phyloP scores from a whole-genome alignment of 1,140 invertebrate species.

The Teleopsis dalmanni region DNA sequence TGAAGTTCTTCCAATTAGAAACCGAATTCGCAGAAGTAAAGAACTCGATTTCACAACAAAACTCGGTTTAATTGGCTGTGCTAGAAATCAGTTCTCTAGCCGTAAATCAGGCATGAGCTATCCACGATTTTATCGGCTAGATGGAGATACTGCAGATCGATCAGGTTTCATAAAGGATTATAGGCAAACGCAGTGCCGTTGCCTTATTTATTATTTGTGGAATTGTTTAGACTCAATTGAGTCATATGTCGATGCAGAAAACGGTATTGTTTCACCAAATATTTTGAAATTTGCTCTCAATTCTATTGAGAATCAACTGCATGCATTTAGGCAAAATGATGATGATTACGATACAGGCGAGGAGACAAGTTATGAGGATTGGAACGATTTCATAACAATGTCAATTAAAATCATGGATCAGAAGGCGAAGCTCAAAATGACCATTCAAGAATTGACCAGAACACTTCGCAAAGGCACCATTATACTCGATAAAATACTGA shows the following conservation, averaged over 20 bases:
- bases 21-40: conserved; percentile 47
- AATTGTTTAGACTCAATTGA: conserved; percentile 24
- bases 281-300: conserved; percentile 51
- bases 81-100: conserved; percentile 53
- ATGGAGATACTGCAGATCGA: conserved; percentile 45
- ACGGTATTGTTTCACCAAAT: conserved; percentile 34
- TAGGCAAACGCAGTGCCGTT: conserved; percentile 73
- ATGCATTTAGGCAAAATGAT: conserved; percentile 26
- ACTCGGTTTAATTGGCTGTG: conserved; percentile 52
- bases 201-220: conserved; percentile 69
- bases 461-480: no score
- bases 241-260: conserved; percentile 19
- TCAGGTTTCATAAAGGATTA: conserved; percentile 50
- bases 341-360: not conserved
- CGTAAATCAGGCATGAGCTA: conserved; percentile 50
- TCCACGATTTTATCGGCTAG: conserved; percentile 51
- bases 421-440: conserved; percentile 45
- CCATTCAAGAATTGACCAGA: conserved; percentile 50
- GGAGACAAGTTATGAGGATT: conserved; percentile 50
- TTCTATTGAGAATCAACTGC: conserved; percentile 28
- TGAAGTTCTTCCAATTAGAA: conserved; percentile 46
- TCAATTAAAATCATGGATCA: conserved; percentile 46
- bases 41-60: conserved; percentile 53
- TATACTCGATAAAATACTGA: not conserved
- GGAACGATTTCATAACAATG: conserved; percentile 58